Conservation (phyloP, 2,113 vertebrate species). For the Phodopus roborovskii region DNA sequence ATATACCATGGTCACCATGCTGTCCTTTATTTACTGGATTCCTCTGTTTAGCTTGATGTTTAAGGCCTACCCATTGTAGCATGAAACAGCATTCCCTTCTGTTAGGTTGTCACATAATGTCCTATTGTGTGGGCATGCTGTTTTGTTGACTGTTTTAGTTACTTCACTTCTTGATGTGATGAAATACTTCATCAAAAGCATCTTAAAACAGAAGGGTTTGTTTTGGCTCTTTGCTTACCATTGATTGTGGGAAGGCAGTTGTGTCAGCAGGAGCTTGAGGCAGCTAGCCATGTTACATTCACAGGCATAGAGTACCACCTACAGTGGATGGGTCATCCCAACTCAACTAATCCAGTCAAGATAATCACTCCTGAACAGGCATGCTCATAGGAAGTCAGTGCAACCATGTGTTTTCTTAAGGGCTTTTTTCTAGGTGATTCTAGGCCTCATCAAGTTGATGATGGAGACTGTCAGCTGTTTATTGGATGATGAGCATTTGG, state of each 20-base stretch:
- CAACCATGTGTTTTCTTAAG: neutral
- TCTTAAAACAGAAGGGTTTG: too few relatives aligned
- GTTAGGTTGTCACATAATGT: neutral
- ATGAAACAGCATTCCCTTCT: neutral
- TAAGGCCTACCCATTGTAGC: neutral
- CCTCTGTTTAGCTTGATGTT: neutral
- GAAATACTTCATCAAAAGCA: neutral
- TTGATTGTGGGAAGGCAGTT: neutral
- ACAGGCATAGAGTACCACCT: neutral
- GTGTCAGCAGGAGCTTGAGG: neutral
- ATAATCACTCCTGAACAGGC: neutral
- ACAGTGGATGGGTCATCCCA: neutral
- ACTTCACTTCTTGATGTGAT: neutral
- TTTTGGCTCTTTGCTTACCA: neutral
- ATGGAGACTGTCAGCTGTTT: neutral
- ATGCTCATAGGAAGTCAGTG: neutral
- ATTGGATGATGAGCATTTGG: neutral
- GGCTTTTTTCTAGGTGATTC: neutral
- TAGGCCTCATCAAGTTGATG: neutral
- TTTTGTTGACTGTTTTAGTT: neutral
- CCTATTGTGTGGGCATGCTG: neutral
- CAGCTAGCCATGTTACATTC: neutral
- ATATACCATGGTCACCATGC: neutral
- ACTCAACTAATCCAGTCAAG: neutral
- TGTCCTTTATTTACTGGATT: neutral